These are phyloP conservation scores for Macrosoma leucophasiata DNA, from an alignment of 2,888 invertebrate genomes.

Conservation along the genomic window DNA sequence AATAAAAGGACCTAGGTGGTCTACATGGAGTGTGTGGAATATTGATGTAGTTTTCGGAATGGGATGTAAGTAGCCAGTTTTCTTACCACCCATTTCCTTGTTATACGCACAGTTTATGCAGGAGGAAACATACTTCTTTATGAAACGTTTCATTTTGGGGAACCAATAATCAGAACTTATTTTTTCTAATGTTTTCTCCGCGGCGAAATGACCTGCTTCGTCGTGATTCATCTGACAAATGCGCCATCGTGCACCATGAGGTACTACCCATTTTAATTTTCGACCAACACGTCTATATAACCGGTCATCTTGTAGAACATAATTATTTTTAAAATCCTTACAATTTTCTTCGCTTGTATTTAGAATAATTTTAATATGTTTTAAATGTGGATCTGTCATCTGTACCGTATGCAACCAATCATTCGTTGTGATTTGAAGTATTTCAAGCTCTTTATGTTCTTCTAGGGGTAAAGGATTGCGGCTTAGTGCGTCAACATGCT, in stretches of 20 bases:
- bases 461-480: slow-evolving; percentile 2
- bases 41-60: slow-evolving; percentile 15
- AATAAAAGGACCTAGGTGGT: slow-evolving; percentile 22
- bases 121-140: slow-evolving; percentile 16
- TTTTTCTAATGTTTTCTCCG: slow-evolving; percentile 15
- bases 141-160: slow-evolving; percentile 15
- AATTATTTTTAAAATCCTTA: neutral
- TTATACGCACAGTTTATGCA: slow-evolving; percentile 20
- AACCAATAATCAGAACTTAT: slow-evolving; percentile 10
- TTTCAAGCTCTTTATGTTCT: neutral
- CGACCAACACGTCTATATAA: too few relatives aligned
- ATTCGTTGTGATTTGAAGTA: neutral
- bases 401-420: neutral
- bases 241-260: too few relatives aligned
- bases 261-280: too few relatives aligned
- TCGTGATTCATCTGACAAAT: slow-evolving; percentile 17
- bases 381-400: slow-evolving; percentile 1
- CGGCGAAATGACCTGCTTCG: slow-evolving; percentile 15
- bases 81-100: slow-evolving; percentile 11
- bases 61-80: slow-evolving; percentile 15
- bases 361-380: slow-evolving; percentile 1
- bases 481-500: too few relatives aligned
- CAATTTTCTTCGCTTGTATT: neutral
- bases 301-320: neutral
- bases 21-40: slow-evolving; percentile 18